Evolutionary conservation across 2,113 vertebrate species (phyloP).

Genomic region (Phrynosoma blainvillii): DNA sequence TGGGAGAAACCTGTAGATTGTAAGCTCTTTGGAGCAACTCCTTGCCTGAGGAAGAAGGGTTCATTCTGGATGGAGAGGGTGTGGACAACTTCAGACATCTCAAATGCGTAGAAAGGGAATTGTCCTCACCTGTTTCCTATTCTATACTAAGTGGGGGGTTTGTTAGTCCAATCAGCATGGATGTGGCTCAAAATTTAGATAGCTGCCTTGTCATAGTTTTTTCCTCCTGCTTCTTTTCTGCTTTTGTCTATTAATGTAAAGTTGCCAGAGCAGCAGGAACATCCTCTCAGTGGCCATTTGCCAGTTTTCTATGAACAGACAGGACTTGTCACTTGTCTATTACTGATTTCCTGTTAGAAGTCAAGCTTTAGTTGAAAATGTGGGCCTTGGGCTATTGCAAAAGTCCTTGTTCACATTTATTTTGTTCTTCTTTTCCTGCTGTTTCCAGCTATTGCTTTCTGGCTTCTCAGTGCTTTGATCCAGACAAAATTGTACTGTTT

Average conservation of each 20-base stretch:
- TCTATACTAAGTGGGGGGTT: not conserved
- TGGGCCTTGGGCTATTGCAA: not conserved
- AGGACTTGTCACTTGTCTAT: not conserved
- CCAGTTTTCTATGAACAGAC: not conserved
- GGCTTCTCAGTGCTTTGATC: slow-evolving; percentile 13
- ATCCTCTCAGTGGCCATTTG: not conserved
- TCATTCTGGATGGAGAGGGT: not conserved
- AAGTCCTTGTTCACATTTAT: not conserved
- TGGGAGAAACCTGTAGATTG: not conserved
- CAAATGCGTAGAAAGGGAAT: not conserved
- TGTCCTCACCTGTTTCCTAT: not conserved
- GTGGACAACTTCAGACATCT: not conserved
- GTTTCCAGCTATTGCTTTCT: not conserved
- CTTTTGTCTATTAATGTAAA: not conserved
- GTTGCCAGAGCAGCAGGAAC: not conserved
- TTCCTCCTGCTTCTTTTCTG: not conserved
- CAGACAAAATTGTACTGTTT: slow-evolving; percentile 11
- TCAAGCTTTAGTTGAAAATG: not conserved
- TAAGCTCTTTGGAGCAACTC: not conserved
- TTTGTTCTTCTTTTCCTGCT: not conserved
- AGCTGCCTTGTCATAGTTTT: not conserved
- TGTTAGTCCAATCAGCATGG: not conserved
- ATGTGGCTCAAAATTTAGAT: not conserved
- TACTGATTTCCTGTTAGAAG: not conserved
- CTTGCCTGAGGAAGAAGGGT: not conserved